phyloP scores from a whole-genome alignment of 2,113 vertebrate genomes.

The Orycteropus afer region DNA sequence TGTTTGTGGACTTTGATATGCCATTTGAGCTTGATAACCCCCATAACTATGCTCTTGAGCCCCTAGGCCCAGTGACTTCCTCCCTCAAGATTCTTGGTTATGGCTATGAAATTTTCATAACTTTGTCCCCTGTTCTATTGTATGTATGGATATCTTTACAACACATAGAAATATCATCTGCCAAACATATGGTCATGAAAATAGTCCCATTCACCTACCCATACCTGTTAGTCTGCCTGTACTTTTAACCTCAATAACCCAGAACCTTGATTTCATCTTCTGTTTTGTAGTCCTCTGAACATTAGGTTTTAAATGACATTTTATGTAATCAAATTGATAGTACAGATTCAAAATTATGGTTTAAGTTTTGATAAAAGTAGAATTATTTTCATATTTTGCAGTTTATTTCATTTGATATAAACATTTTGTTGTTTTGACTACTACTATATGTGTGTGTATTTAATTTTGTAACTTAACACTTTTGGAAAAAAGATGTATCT shows the following conservation, averaged over 20 bases:
- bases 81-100: no score
- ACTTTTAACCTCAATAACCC: background rate
- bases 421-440: background rate
- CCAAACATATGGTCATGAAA: no score
- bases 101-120: no score
- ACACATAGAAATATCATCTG: no score
- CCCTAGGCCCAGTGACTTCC: no score
- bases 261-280: background rate
- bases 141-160: no score
- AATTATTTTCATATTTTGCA: background rate
- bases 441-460: background rate
- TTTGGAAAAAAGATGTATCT: background rate
- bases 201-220: no score
- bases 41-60: no score
- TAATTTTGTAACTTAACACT: background rate
- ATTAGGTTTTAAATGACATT: background rate
- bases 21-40: no score
- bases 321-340: background rate
- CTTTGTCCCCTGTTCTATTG: no score
- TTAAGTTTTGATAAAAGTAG: background rate
- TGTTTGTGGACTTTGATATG: no score
- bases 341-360: background rate
- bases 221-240: no score
- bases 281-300: background rate
- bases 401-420: background rate